Evolutionary conservation across 2,113 vertebrate species (phyloP), one percentile per base, ranked within the genome.

Genomic region (Mungos mungo): DNA sequence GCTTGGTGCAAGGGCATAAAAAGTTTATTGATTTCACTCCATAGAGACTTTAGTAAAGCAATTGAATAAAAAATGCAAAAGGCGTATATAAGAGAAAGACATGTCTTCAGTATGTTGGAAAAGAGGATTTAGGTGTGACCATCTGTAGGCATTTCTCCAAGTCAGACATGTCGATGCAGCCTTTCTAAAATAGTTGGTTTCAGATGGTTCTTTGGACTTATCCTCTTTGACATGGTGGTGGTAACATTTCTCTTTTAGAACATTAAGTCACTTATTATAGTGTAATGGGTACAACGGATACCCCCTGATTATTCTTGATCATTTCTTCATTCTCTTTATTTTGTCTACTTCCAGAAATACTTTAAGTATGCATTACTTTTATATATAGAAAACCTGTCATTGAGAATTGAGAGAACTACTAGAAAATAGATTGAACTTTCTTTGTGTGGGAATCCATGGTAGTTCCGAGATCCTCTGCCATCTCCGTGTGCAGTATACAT

Each of bases 341-440:
- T 85, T 74, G 47, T 57, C 35, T 85, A 90, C 83, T 93, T 27
- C 12, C 82, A 68, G 21, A 87, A 86, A 94, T 90, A 86, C 47
- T 83, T 85, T 90, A 83, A 41, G 16, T 72, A 88, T 47, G 16
- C 8, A 71, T 87, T 81, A 50, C 38, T 88, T 94, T 72, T 60
- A 7, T 95, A 76, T 95, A 72, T 29, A 94, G 80, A 31, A 66
- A 76, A 95, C 84, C 21, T 33, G 66, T 29, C 33, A 45, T 45
- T 63, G 27, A 87, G 87, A 80, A 80, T 90, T n/a, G 82, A 93
- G 35, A 74, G 33, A 86, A 69, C 8, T 63, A 6, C 29, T 96
- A 71, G 66, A 81, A 90, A 94, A 90, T 19, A 60, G 14, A 41
- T 33, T 12, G 57, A 52, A 84, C 0, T 33, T 52, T 90, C 91